Base-by-base conservation (phyloP, 2,797 vertebrate species). In the Myotis planiceps region DNA sequence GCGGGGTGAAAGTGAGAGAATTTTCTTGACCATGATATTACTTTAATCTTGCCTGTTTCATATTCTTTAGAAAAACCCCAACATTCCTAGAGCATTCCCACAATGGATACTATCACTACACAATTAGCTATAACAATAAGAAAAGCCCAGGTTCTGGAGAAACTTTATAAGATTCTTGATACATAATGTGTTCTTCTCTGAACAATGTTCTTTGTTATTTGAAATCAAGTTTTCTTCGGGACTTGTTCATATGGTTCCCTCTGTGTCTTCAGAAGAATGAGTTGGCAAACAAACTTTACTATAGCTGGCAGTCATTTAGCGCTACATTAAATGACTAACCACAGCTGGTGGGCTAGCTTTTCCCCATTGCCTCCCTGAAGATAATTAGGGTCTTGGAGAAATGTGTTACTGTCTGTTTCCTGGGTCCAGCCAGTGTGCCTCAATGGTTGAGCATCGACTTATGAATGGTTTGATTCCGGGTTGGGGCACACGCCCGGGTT, bases 361-460 rank as follows among this genome's bases (percentile, higher is more conserved):
- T 8, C 66, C 23, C 6, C 18, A 9, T 9, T 1, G n/a, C 34
- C 65, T 83, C 55, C 37, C 42, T 71, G 60, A 76, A 65, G 55
- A 88, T 89, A 96, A 89, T 88, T 82, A 85, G 58, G 21, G 51
- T 80, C 72, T 37, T 47, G 14, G 90, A 76, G 81, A 79, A 82
- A 78, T 65, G 34, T 34, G 45, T 87, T 72, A 88, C 51, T 53
- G 45, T 76, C 16, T 34, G 19, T 80, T 78, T 32, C 53, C 71
- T 74, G 55, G 71, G 42, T 12, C 58, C 58, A 29, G 58, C 27
- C 29, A 27, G 58, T 60, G 27, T 60, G 27, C 27, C 12, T 60
- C 58, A 15, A 60, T 29, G 58, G 12, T 60, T 29, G 27, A 60
- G 0, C 58, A 60, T 60, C 2, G 13, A 60, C 58, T 60, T 29